Evolutionary conservation across 2,888 invertebrate species (phyloP).

Genomic region (Acronicta aceris): DNA sequence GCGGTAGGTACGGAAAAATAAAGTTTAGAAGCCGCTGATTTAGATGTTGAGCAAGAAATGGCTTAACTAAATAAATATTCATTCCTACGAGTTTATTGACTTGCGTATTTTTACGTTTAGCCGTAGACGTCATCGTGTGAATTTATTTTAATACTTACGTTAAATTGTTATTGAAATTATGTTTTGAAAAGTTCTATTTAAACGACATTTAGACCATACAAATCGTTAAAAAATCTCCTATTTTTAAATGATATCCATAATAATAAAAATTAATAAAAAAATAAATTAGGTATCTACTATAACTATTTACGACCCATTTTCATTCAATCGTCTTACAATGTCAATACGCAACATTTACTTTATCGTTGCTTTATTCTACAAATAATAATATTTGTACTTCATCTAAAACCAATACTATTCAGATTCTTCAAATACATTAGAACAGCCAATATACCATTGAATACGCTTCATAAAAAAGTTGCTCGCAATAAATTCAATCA

Average conservation of each 20-base stretch:
- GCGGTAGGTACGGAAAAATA: neutral
- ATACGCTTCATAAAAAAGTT: neutral
- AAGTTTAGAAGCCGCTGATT: neutral
- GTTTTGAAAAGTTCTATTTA: too few relatives aligned
- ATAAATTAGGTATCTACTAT: neutral
- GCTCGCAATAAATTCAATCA: conserved; percentile 5
- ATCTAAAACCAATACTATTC: neutral
- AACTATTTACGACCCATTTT: too few relatives aligned
- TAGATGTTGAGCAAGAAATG: conserved; percentile 26
- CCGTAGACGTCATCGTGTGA: conserved; percentile 28
- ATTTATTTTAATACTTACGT: conserved; percentile 9
- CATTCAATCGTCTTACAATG: neutral
- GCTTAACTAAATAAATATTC: conserved; percentile 7
- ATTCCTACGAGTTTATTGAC: conserved; percentile 35
- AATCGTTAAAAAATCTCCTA: too few relatives aligned
- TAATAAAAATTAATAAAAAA: too few relatives aligned
- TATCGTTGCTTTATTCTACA: too few relatives aligned
- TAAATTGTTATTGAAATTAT: neutral
- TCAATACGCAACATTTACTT: neutral
- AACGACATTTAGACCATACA: too few relatives aligned
- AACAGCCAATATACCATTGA: neutral
- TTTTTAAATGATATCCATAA: neutral
- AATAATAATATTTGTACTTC: neutral
- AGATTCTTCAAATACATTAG: neutral
- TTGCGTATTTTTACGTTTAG: conserved; percentile 28